Conservation (phyloP, 2,888 invertebrate genomes). For the Hoplodrina blanda region DNA sequence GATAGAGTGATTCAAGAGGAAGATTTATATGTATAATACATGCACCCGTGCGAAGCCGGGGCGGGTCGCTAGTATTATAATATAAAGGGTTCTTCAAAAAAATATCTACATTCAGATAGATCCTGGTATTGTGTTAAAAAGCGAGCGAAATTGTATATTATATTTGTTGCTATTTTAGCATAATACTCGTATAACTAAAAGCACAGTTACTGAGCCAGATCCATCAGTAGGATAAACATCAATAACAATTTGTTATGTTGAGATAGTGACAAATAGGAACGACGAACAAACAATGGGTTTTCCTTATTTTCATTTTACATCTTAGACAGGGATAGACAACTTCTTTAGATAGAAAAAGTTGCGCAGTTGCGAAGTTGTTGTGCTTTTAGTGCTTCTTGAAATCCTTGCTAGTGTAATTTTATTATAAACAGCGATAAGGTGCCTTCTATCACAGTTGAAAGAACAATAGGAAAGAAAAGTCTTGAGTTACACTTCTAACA, state of each 20-base stretch:
- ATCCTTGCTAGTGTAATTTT: slow-evolving; percentile 1
- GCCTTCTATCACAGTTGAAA: not conserved
- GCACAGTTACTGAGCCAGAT: slow-evolving; percentile 7
- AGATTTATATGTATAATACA: too few relatives aligned
- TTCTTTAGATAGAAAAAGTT: slow-evolving; percentile 6
- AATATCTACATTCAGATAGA: not conserved
- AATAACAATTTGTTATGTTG: slow-evolving; percentile 27
- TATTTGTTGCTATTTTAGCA: slow-evolving; percentile 1
- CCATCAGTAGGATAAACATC: slow-evolving; percentile 38
- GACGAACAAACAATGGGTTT: slow-evolving; percentile 24
- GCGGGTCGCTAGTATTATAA: too few relatives aligned
- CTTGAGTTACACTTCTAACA: not conserved
- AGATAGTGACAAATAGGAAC: slow-evolving; percentile 19
- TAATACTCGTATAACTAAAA: slow-evolving; percentile 4
- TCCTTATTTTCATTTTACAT: slow-evolving; percentile 36
- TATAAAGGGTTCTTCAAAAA: not conserved
- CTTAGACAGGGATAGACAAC: slow-evolving; percentile 1
- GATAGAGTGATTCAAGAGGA: too few relatives aligned
- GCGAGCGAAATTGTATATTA: not conserved
- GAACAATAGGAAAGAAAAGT: not conserved
- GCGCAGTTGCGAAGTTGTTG: too few relatives aligned
- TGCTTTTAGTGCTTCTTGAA: slow-evolving; percentile 6
- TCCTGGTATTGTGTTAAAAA: not conserved
- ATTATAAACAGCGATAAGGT: not conserved
- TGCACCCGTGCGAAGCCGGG: too few relatives aligned